Conservation (phyloP, 2,113 vertebrate genomes). For the Semicossyphus pulcher region DNA sequence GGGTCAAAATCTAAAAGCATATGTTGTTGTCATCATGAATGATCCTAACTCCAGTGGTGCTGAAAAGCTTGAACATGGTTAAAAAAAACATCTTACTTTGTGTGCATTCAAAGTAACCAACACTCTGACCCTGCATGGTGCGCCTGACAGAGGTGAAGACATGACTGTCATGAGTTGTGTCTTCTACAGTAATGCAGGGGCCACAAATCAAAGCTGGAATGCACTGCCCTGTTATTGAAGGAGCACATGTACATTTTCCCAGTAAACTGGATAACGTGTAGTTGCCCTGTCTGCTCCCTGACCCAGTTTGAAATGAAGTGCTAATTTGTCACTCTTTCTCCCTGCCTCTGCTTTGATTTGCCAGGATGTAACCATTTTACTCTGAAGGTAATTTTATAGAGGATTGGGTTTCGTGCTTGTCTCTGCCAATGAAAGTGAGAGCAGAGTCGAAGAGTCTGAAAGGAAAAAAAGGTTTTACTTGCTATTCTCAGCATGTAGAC, state of each 20-base stretch:
- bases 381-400: constrained; percentile 31
- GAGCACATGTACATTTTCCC: constrained; percentile 34
- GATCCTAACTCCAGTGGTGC: background rate
- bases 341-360: constrained; percentile 44
- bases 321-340: constrained; percentile 47
- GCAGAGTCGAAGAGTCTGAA: constrained; percentile 33
- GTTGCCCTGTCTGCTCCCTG: constrained; percentile 46
- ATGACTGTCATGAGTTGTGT: constrained; percentile 34
- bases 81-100: background rate
- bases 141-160: constrained; percentile 9
- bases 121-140: background rate
- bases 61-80: background rate
- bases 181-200: constrained; percentile 17
- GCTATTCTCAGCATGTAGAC: constrained; percentile 31
- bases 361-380: constrained; percentile 43
- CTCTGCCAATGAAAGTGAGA: constrained; percentile 42
- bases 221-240: constrained; percentile 59
- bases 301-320: constrained; percentile 52
- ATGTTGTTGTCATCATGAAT: background rate
- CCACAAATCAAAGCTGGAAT: constrained; percentile 72
- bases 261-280: constrained; percentile 50
- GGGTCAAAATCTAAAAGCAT: background rate
- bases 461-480: constrained; percentile 36
- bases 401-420: constrained; percentile 41
- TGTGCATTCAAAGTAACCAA: background rate